phyloP scores from a whole-genome alignment of 1,140 invertebrate genomes.

The Scaptomyza graminum region DNA sequence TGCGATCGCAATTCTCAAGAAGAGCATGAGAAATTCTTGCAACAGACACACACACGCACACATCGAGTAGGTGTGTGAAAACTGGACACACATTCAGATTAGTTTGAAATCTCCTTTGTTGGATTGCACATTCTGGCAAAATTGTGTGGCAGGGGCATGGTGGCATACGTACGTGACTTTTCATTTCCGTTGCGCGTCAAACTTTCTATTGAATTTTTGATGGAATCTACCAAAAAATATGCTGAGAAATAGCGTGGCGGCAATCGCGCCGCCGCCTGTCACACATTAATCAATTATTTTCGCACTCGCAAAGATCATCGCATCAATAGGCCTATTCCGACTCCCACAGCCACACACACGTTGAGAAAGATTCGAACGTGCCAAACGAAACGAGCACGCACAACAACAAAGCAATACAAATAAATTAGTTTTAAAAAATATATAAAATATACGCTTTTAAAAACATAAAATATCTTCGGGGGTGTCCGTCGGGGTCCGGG shows the following conservation, averaged over 20 bases:
- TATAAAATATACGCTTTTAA: too few species aligned
- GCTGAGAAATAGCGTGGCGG: slow-evolving; percentile 31
- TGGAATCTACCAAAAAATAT: not conserved
- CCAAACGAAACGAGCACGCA: slow-evolving; percentile 36
- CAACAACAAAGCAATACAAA: slow-evolving; percentile 21
- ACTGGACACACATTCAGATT: slow-evolving; percentile 7
- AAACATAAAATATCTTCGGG: too few species aligned
- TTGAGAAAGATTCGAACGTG: slow-evolving; percentile 24
- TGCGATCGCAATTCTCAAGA: slow-evolving; percentile 21
- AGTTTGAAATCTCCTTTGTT: not conserved
- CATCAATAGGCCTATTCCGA: slow-evolving; percentile 10
- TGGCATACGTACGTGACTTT: slow-evolving; percentile 63
- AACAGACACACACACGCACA: slow-evolving; percentile 12
- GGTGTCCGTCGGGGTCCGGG: too few species aligned
- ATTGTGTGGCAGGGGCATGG: too few species aligned
- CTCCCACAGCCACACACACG: slow-evolving; percentile 1
- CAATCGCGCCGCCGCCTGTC: slow-evolving; percentile 25
- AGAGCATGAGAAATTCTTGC: slow-evolving; percentile 39
- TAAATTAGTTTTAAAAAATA: too few species aligned
- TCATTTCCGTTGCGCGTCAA: slow-evolving; percentile 58
- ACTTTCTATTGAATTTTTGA: slow-evolving; percentile 22
- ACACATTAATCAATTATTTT: slow-evolving; percentile 67
- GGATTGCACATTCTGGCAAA: too few species aligned
- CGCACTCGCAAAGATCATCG: slow-evolving; percentile 44
- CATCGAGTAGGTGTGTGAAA: slow-evolving; percentile 27